Base-by-base conservation (phyloP, 2,888 invertebrate species). In the Sphaerophoria rueppellii region DNA sequence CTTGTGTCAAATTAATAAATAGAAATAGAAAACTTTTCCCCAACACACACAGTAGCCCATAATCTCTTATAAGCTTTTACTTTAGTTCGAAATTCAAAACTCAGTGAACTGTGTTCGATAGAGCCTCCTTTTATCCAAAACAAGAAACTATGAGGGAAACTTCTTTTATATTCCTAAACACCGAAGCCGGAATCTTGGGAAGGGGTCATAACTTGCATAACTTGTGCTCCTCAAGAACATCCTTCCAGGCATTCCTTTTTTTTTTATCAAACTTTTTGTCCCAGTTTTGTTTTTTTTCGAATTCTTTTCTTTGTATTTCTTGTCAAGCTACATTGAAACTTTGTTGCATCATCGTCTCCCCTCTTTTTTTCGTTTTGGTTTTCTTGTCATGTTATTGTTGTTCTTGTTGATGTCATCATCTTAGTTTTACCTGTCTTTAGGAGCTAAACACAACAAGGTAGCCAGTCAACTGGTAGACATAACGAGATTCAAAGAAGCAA, bases 11-110 rank as follows among this genome's bases (percentile, higher is more conserved):
- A 81, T 85, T 77, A 85, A 85, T 77, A 73, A 54, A 67, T 67
- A 67, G 81, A 81, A 85, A 81, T 67, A 54, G 76, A 81, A 81
- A 85, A 85, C 57, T 81, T 81, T 81, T 69, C 24, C n/a, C 54
- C 57, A 37, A 37, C 71, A 58, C 63, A 69, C 67, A 57, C 54
- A 54, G 16, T 67, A 43, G 32, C 52, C 58, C 34, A 55, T 61
- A 50, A 58, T 46, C 55, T 67, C 55, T 14, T 55, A 43, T 61
- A 50, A 12, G 43, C 46, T 12, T 4, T 4, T n/a, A 16, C 40
- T 16, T 57, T 40, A 58, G 40, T 40, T 75, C 35, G 54, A 50
- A 4, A 16, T 16, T 40, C 14, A 58, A 61, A 32, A 32, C 52
- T 34, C 48, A 40, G 52, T 24, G 32, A 67, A 67, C 12, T 52